Conservation (phyloP, 2,888 invertebrate species). For the Athripsodes cinereus region DNA sequence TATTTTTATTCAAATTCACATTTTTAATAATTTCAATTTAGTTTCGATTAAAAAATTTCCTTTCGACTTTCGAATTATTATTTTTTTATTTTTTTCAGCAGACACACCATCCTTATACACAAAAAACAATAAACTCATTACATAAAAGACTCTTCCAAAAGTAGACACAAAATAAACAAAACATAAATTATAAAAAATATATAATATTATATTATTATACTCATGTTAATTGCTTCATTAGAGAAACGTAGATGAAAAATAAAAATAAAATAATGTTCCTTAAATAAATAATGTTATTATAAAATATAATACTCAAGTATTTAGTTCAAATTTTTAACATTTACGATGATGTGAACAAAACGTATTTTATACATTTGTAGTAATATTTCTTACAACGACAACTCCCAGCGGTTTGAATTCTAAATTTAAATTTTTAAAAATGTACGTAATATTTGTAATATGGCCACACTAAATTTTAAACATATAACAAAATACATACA, state of each 20-base stretch:
- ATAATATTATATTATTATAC: background rate
- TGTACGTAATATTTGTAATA: too few species aligned
- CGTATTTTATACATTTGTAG: background rate
- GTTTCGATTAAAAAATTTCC: background rate
- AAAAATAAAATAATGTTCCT: background rate
- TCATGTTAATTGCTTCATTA: background rate
- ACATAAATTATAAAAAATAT: background rate
- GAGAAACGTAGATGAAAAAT: background rate
- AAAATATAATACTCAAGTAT: too few species aligned
- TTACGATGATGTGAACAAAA: background rate
- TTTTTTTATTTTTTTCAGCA: background rate
- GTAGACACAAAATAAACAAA: background rate
- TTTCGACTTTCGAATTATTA: conserved; percentile 2
- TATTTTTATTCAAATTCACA: background rate
- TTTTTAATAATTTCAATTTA: background rate
- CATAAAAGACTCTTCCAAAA: background rate
- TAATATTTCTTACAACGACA: too few species aligned
- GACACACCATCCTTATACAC: background rate
- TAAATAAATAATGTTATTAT: background rate
- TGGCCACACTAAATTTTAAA: too few species aligned
- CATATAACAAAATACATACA: too few species aligned
- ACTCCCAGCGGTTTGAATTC: too few species aligned
- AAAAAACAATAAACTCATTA: conserved; percentile 1
- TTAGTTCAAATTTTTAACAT: background rate
- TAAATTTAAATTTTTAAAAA: too few species aligned